Evolutionary conservation across 2,113 vertebrate species (phyloP).

Genomic region (Cyanoderma ruficeps): DNA sequence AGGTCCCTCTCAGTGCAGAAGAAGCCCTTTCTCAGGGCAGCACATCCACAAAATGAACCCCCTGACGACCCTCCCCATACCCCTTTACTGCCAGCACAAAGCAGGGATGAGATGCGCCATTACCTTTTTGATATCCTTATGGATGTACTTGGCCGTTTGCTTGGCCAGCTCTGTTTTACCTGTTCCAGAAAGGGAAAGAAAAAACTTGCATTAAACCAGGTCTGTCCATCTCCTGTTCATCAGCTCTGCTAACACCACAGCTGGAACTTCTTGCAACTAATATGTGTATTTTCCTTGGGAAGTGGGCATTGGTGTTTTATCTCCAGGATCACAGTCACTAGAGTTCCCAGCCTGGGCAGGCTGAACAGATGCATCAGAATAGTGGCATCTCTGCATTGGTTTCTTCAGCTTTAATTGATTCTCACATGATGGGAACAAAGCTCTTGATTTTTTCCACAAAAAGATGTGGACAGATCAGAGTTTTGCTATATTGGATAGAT

Average conservation of each 20-base stretch:
- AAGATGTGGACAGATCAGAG: neutral
- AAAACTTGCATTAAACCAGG: neutral
- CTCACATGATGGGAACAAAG: neutral
- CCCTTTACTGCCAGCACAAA: neutral
- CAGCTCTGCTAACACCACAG: neutral
- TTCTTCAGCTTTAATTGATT: neutral
- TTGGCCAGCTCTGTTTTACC: conserved; percentile 97
- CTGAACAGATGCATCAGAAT: neutral
- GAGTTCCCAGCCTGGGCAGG: neutral
- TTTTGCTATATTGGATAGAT: neutral
- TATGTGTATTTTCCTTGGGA: rapidly evolving
- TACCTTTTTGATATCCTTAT: conserved; percentile 96
- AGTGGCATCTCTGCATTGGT: neutral
- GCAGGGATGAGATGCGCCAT: neutral
- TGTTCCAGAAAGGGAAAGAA: conserved; percentile 45
- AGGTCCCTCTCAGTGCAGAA: neutral
- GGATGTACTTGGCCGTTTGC: conserved; percentile 94
- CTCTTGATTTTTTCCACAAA: neutral
- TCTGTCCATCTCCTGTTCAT: neutral
- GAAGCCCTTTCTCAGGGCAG: neutral
- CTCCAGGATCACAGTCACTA: neutral
- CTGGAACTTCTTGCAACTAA: neutral
- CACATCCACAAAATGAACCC: neutral
- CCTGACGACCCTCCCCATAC: rapidly evolving
- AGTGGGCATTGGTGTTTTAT: no score